Conservation (phyloP, 2,113 vertebrate species). For the Megaceryle maxima region DNA sequence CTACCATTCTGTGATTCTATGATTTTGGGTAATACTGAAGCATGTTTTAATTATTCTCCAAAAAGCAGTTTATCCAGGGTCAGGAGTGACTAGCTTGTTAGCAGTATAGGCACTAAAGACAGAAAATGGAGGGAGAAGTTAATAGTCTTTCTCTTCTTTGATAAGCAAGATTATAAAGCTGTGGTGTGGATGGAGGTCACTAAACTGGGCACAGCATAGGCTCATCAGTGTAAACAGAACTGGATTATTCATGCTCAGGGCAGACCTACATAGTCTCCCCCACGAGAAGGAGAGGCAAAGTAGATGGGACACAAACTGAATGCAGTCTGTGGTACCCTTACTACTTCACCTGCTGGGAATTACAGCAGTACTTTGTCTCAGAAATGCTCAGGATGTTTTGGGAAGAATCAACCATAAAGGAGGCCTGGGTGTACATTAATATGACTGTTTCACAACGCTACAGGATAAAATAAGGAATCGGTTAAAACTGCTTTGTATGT, state of each 20-base stretch:
- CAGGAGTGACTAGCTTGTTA: neutral
- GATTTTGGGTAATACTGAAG: neutral
- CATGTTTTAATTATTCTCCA: neutral
- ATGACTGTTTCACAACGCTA: neutral
- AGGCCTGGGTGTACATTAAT: neutral
- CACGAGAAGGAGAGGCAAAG: neutral
- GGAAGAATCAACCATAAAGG: neutral
- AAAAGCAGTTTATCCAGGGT: neutral
- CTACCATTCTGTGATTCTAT: too few relatives aligned
- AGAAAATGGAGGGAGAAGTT: neutral
- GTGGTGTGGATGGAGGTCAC: neutral
- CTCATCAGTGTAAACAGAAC: neutral
- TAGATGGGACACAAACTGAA: neutral
- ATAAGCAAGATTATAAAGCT: neutral
- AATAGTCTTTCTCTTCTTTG: neutral
- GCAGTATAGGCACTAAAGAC: neutral
- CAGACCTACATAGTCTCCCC: neutral
- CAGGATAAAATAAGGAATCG: neutral
- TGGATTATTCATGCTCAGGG: neutral
- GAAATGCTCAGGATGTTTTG: neutral
- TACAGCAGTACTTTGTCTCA: neutral
- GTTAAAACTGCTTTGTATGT: neutral
- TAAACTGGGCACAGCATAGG: neutral
- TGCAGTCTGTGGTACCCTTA: neutral
- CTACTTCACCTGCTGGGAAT: neutral